Base-by-base conservation (phyloP, 1,140 invertebrate genomes). In the Orussus abietinus region DNA sequence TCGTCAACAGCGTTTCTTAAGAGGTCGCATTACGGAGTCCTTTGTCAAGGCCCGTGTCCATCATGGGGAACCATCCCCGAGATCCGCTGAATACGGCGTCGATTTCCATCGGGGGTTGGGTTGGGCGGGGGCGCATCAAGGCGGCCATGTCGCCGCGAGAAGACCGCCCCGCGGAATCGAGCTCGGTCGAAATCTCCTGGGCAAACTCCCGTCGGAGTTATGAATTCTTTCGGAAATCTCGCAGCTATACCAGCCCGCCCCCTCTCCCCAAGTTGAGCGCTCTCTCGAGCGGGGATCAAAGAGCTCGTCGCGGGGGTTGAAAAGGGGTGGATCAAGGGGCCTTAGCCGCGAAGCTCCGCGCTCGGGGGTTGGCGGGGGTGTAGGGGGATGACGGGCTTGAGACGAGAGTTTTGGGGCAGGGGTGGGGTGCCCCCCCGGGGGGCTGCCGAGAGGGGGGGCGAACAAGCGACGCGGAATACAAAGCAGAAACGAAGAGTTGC, bases 161-260 rank as follows among this genome's bases (percentile, higher is more conserved):
- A n/a, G n/a, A n/a, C n/a, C n/a, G n/a, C 29, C 41, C 29, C 38
- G 28, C 19, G 28, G 25, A n/a, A 22, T 30, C 22, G 17, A 28
- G 21, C 19, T 12, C 9, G 28, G 13, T 19, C 29, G 39, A 44
- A 48, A 56, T 49, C 49, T 35, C 29, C 30, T 12, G 25, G 25
- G 33, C 38, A 53, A 57, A 55, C 54, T 34, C 20, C 28, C 26
- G 49, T 42, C 50, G 52, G 51, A 66, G 56, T 69, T 69, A 69
- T 67, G 64, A 69, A 69, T 67, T 69, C 64, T 69, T 69, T 68
- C 51, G 48, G 53, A 66, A 67, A 66, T 62, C 59, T 64, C 45
- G 46, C 46, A 51, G 51, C 5, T 17, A 42, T 12, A 9, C 12
- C 30, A 22, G 21, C 22, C 20, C 28, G 29, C 13, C 30, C 55